A percentile compares a stretch with the other conserved stretches of the same genome.
These are phyloP conservation scores for Cybosia mesomella DNA, from an alignment of 2,888 invertebrate species.

Conservation along the genomic window DNA sequence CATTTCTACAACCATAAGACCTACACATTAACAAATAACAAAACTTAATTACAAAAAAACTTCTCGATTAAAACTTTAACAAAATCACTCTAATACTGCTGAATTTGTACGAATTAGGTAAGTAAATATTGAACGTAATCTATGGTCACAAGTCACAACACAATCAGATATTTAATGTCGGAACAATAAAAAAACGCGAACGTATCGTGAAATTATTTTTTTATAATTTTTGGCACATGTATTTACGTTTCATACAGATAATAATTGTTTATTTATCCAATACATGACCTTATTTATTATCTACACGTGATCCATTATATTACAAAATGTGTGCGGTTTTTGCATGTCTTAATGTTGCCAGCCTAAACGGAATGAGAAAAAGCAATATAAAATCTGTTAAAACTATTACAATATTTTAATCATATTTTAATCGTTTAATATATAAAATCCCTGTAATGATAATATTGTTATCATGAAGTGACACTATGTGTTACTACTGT, in stretches of 20 bases:
- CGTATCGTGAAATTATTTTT: slow-evolving; percentile 39
- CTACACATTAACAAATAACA: slow-evolving; percentile 82
- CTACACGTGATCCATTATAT: slow-evolving; percentile 53
- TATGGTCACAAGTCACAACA: slow-evolving; percentile 74
- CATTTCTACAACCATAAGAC: slow-evolving; percentile 62
- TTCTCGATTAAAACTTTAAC: slow-evolving; percentile 85
- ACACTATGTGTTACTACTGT: slow-evolving; percentile 64
- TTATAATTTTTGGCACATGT: slow-evolving; percentile 78
- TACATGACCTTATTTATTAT: slow-evolving; percentile 60
- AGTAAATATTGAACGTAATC: slow-evolving; percentile 70
- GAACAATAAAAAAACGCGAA: slow-evolving; percentile 34
- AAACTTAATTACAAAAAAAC: slow-evolving; percentile 82
- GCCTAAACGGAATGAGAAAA: slow-evolving; percentile 65
- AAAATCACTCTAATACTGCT: slow-evolving; percentile 87
- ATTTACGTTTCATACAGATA: slow-evolving; percentile 63
- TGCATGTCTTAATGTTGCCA: slow-evolving; percentile 48
- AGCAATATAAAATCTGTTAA: slow-evolving; percentile 78
- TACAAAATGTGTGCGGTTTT: slow-evolving; percentile 52
- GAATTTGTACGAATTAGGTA: slow-evolving; percentile 86
- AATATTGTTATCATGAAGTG: slow-evolving; percentile 84
- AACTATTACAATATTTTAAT: slow-evolving; percentile 82
- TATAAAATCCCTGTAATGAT: slow-evolving; percentile 87
- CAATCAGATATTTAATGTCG: slow-evolving; percentile 44
- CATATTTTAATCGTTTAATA: slow-evolving; percentile 79
- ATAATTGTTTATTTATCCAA: slow-evolving; percentile 57